Evolutionary conservation across 2,888 invertebrate genomes (phyloP).

Genomic region (Notodromas monacha): DNA sequence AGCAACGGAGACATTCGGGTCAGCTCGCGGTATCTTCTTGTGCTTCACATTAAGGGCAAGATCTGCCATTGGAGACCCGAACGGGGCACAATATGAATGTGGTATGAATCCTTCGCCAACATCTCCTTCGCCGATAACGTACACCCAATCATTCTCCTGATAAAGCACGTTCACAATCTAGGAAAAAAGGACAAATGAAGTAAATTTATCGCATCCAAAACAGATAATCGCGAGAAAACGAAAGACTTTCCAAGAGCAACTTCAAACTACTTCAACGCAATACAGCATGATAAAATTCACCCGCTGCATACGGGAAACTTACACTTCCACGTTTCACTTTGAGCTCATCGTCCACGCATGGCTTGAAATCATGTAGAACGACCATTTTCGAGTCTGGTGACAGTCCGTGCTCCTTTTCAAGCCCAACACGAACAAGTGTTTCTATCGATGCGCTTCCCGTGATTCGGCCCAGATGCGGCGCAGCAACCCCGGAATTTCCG

Average conservation of each 20-base stretch:
- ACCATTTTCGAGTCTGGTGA: conserved; percentile 83
- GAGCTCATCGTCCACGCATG: conserved; percentile 74
- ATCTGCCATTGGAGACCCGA: conserved; percentile 39
- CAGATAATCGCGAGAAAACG: too few species aligned
- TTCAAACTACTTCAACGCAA: too few species aligned
- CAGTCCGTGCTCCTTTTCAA: conserved; percentile 58
- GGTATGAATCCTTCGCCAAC: conserved; percentile 78
- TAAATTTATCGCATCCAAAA: too few species aligned
- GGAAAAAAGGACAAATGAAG: conserved; percentile 13
- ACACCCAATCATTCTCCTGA: conserved; percentile 86
- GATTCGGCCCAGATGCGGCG: conserved; percentile 59
- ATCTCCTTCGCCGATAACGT: conserved; percentile 53
- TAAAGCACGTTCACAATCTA: conserved; percentile 74
- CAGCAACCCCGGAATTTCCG: too few species aligned
- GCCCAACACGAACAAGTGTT: conserved; percentile 53
- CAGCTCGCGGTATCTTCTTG: conserved; percentile 1
- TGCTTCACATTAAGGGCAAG: conserved; percentile 22
- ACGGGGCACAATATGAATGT: conserved; percentile 66
- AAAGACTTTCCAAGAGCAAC: too few species aligned
- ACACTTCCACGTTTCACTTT: conserved; percentile 58
- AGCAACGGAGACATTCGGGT: too few species aligned
- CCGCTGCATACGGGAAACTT: conserved; percentile 11
- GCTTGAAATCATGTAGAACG: conserved; percentile 68
- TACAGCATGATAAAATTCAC: too few species aligned
- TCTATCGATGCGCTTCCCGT: conserved; percentile 80